Conservation (phyloP, 2,888 invertebrate species). For the Arge pagana region DNA sequence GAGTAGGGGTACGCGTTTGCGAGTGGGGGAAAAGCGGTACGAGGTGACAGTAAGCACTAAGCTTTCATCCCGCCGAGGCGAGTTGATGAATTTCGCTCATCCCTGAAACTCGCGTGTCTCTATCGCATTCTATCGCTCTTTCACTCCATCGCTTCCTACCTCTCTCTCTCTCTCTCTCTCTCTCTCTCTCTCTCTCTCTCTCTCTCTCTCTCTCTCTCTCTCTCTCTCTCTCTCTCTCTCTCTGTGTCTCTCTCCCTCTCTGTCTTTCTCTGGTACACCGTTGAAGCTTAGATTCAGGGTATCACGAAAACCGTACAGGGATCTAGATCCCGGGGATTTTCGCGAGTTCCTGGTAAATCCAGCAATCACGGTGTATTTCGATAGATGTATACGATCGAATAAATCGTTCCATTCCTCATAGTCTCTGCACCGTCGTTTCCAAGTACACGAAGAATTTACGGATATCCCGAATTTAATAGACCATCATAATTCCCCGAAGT, state of each 20-base stretch:
- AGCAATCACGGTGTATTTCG: constrained; percentile 15
- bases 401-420: no score
- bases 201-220: constrained; percentile 11
- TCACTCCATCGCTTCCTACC: constrained; percentile 4
- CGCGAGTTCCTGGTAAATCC: constrained; percentile 17
- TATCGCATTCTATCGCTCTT: constrained; percentile 1
- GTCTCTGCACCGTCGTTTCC: no score
- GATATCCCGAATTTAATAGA: no score
- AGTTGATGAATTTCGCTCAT: constrained; percentile 37
- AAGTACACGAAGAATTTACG: no score
- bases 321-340: constrained; percentile 27
- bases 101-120: constrained; percentile 25
- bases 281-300: constrained; percentile 22
- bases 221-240: constrained; percentile 3
- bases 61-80: constrained; percentile 34
- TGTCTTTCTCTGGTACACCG: constrained; percentile 11
- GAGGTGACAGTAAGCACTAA: constrained; percentile 19
- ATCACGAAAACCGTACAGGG: no score
- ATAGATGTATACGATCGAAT: no score
- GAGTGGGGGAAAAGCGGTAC: neutral
- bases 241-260: constrained; percentile 1
- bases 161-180: neutral
- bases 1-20: constrained; percentile 2
- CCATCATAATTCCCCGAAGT: no score
- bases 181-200: constrained; percentile 10